These are phyloP conservation scores for Idaea aversata DNA, from an alignment of 2,888 invertebrate genomes.

Conservation along the genomic window DNA sequence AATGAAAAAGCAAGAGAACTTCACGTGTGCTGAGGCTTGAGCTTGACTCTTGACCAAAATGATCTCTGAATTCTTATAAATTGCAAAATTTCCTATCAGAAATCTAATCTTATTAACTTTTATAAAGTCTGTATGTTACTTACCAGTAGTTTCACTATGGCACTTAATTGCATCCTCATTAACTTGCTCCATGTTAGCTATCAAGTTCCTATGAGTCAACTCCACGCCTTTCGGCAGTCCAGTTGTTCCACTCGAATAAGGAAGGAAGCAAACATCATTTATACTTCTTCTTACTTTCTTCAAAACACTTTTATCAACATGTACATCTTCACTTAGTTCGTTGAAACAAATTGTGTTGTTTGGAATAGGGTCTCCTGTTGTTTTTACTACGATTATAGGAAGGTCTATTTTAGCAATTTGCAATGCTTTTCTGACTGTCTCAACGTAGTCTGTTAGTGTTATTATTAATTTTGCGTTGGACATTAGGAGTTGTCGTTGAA, in stretches of 20 bases:
- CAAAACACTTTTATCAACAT: constrained; percentile 77
- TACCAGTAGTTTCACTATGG: constrained; percentile 65
- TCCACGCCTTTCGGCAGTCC: constrained; percentile 90
- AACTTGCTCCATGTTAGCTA: constrained; percentile 73
- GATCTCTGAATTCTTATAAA: too few relatives aligned
- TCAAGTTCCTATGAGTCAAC: constrained; percentile 81
- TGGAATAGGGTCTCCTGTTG: constrained; percentile 55
- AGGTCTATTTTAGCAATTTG: constrained; percentile 70
- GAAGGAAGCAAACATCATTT: constrained; percentile 84
- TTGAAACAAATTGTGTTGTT: constrained; percentile 81
- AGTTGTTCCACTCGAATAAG: constrained; percentile 94
- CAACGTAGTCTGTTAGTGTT: constrained; percentile 77
- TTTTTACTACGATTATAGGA: constrained; percentile 77
- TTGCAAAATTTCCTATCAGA: too few relatives aligned
- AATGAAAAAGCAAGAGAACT: too few relatives aligned
- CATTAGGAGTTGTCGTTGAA: constrained; percentile 82
- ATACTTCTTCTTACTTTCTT: constrained; percentile 63
- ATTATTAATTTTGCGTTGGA: constrained; percentile 83
- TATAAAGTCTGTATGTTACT: constrained; percentile 19
- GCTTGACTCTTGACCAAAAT: background rate
- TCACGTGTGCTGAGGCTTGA: constrained; percentile 4
- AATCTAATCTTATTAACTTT: too few relatives aligned
- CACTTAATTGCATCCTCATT: constrained; percentile 48
- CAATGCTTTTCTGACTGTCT: constrained; percentile 70
- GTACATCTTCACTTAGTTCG: constrained; percentile 80